phyloP scores from a whole-genome alignment of 2,797 vertebrate genomes.

The Hemitrygon akajei region DNA sequence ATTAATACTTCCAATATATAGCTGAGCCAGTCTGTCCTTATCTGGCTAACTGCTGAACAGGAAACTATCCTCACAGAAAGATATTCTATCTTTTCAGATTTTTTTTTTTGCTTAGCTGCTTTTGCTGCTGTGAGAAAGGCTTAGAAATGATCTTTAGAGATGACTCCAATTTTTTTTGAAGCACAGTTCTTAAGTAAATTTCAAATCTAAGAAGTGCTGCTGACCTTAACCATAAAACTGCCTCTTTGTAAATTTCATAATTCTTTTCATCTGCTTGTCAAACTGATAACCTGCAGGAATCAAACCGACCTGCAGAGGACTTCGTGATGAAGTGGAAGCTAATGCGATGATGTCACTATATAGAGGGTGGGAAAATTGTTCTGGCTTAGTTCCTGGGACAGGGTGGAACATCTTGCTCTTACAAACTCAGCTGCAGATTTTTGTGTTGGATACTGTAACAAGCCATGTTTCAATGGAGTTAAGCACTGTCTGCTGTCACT shows the following conservation, averaged over 20 bases:
- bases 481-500: background rate
- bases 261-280: background rate
- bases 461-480: background rate
- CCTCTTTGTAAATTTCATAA: background rate
- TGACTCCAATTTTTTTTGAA: background rate
- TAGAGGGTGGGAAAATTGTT: background rate
- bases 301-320: background rate
- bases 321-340: background rate
- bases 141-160: background rate
- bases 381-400: constrained; percentile 12
- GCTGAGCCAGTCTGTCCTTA: constrained; percentile 15
- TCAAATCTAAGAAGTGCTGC: background rate
- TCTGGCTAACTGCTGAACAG: constrained; percentile 10
- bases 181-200: background rate
- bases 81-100: background rate
- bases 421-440: background rate
- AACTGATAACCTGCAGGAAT: background rate
- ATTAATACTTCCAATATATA: background rate
- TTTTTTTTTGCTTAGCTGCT: background rate
- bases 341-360: background rate
- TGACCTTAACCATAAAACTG: background rate
- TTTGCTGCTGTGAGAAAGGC: background rate
- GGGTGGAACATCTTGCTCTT: background rate
- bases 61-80: background rate
- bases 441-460: background rate